Conservation (phyloP, 2,113 vertebrate species). For the Rhinogobius similis region DNA sequence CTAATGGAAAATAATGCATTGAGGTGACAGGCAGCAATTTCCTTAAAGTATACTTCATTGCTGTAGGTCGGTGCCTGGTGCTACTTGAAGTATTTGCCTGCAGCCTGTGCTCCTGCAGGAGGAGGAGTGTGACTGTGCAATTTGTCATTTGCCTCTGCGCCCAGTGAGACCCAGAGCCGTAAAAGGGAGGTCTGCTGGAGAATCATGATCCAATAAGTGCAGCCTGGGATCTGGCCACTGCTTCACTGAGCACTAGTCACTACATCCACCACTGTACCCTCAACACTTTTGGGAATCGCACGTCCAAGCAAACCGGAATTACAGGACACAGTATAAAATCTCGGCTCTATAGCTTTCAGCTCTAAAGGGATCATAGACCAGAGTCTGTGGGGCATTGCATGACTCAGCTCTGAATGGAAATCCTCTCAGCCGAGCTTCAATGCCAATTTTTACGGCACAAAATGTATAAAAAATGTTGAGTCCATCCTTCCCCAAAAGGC, state of each 20-base stretch:
- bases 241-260: slow-evolving; percentile 46
- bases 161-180: slow-evolving; percentile 45
- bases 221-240: slow-evolving; percentile 24
- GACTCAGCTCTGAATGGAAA: slow-evolving; percentile 46
- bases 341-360: slow-evolving; percentile 29
- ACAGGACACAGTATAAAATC: slow-evolving; percentile 5
- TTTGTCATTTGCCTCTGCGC: slow-evolving; percentile 62
- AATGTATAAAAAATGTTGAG: slow-evolving; percentile 14
- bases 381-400: slow-evolving; percentile 49
- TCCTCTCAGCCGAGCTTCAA: slow-evolving; percentile 35
- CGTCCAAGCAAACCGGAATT: neutral
- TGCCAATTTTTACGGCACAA: slow-evolving; percentile 16
- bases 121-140: slow-evolving; percentile 46
- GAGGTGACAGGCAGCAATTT: neutral
- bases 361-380: slow-evolving; percentile 45
- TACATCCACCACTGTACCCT: slow-evolving; percentile 16
- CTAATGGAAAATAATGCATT: neutral
- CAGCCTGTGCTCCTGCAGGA: slow-evolving; percentile 34
- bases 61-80: slow-evolving; percentile 2
- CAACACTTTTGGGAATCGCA: slow-evolving; percentile 8
- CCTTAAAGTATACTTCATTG: slow-evolving; percentile 15
- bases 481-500: slow-evolving; percentile 5
- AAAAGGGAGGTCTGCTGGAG: slow-evolving; percentile 35
- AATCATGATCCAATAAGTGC: slow-evolving; percentile 57
- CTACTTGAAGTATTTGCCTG: slow-evolving; percentile 20